Percentiles rank a stretch among this genome's conserved stretches.
Conservation (phyloP, 2,113 vertebrate genomes). For the Aegypius monachus region DNA sequence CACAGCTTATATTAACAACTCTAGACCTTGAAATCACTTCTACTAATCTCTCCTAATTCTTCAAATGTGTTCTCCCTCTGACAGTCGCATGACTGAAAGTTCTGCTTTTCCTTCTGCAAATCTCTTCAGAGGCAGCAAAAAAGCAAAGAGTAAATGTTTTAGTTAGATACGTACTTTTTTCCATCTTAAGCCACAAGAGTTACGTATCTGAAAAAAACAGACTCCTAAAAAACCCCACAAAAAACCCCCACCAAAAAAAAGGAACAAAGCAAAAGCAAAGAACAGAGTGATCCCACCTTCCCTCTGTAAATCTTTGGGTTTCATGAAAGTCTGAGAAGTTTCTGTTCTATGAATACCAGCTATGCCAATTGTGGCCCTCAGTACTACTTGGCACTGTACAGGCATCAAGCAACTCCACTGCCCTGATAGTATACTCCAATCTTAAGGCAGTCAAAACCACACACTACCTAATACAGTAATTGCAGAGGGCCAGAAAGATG, state of each 20-base stretch:
- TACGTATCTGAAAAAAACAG: background rate
- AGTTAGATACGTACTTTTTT: background rate
- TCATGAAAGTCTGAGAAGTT: background rate
- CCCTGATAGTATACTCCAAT: background rate
- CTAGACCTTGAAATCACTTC: background rate
- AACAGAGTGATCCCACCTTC: background rate
- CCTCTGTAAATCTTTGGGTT: background rate
- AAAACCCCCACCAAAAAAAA: too few relatives aligned
- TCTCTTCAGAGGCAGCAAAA: background rate
- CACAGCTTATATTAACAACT: background rate
- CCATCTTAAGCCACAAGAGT: background rate
- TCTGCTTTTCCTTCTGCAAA: background rate
- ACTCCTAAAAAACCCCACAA: background rate
- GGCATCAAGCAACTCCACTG: background rate
- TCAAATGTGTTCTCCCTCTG: background rate
- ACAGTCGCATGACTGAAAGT: background rate
- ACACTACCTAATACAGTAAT: background rate
- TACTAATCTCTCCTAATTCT: background rate
- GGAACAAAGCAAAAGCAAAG: background rate
- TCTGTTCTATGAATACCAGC: background rate
- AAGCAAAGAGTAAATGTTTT: background rate
- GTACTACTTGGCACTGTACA: background rate
- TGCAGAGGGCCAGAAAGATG: background rate
- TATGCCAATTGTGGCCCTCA: accelerated
- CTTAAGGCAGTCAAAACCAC: background rate